Conservation (phyloP, 2,888 invertebrate genomes). For the Apamea sordens region DNA sequence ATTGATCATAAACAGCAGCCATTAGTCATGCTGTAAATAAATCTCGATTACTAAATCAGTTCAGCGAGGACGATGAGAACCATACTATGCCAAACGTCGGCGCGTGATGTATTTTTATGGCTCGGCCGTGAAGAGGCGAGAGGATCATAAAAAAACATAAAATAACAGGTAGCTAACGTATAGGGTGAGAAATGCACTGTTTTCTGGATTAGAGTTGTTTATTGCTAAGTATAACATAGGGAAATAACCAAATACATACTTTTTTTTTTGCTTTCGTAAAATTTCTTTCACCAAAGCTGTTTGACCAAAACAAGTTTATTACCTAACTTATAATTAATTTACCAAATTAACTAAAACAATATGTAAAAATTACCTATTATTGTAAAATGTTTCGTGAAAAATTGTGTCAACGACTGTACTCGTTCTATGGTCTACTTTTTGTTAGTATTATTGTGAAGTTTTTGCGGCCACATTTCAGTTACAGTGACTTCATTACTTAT, state of each 20-base stretch:
- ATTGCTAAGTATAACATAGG: not conserved
- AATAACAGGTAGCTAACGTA: slow-evolving; percentile 45
- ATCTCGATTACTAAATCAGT: slow-evolving; percentile 38
- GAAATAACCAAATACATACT: not conserved
- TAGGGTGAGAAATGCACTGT: slow-evolving; percentile 51
- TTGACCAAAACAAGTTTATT: not conserved
- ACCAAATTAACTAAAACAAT: slow-evolving; percentile 4
- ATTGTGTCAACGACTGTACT: slow-evolving; percentile 38
- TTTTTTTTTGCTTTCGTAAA: not conserved
- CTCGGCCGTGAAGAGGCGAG: slow-evolving; percentile 51
- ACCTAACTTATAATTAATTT: not conserved
- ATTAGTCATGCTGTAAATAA: slow-evolving; percentile 39
- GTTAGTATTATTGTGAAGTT: slow-evolving; percentile 36
- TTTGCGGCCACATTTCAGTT: slow-evolving; percentile 41
- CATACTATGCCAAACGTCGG: slow-evolving; percentile 40
- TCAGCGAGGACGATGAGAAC: slow-evolving; percentile 47
- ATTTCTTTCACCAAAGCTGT: not conserved
- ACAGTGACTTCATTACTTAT: slow-evolving; percentile 16
- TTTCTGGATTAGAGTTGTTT: slow-evolving; percentile 16
- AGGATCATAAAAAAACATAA: slow-evolving; percentile 61
- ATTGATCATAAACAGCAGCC: slow-evolving; percentile 42
- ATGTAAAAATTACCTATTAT: not conserved
- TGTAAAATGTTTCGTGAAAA: not conserved
- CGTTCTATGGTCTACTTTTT: slow-evolving; percentile 39
- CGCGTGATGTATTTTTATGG: slow-evolving; percentile 61